Base-by-base conservation (phyloP, 2,888 invertebrate species). In the Drosophila subsilvestris region DNA sequence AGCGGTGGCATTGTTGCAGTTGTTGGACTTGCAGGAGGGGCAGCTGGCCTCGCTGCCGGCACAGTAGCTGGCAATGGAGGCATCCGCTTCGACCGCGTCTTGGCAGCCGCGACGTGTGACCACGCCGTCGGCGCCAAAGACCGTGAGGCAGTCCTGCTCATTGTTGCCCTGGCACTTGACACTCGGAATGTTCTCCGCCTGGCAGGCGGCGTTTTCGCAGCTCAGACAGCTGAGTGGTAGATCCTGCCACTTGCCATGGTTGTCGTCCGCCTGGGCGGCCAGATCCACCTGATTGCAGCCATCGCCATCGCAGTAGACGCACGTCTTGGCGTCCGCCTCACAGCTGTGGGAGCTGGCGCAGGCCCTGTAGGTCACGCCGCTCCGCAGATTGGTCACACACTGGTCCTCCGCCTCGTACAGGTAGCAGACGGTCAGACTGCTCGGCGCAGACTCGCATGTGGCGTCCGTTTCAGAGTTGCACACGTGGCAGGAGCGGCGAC, bases 171-270 rank as follows among this genome's bases (percentile, higher is more conserved):
- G 63, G 51, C 91, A 91, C 9, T 63, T 57, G 56, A 58, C 48
- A 12, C 56, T 29, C 49, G 25, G 29, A 3, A 73, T 44, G 1
- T 0, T 56, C 7, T 12, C 25, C 12, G 20, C 48, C 44, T 72
- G 61, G 50, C 91, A 91, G 1, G 47, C 73, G 7, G 60, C 58
- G 0, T 76, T 89, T 4, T 55, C 56, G 63, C 91, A 91, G 18
- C 66, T 79, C 0, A 73, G 76, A 60, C 91, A 91, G 43, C 61
- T 74, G 20, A 91, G 63, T 0, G 91, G 91, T 12, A 92, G 80
- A 70, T 91, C 91, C 71, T 91, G 91, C 91, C 91, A 91, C 73
- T 88, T 90, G 58, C 92, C 91, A 18, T 70, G 80, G 22, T 90
- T 91, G 32, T 90, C 85, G 43, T 91, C 91, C 3, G 76, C 60